A percentile compares a stretch with the other conserved stretches of the same genome.
Evolutionary conservation across 2,888 invertebrate species (phyloP).

Genomic region (Lycocerus yunnanus): DNA sequence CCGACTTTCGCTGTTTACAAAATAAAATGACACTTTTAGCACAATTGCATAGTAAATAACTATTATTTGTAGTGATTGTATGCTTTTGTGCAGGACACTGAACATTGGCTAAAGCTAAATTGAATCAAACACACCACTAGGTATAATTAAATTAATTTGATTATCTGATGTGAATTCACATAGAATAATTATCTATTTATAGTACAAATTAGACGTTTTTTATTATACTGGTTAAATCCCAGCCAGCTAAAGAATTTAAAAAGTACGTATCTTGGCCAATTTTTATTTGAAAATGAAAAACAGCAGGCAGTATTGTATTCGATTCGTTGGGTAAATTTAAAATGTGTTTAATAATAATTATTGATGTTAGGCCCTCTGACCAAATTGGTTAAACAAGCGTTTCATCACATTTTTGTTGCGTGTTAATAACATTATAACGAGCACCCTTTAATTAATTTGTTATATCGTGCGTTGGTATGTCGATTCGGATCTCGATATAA

Average conservation of each 20-base stretch:
- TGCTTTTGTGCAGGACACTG: background rate
- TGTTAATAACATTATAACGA: conserved; percentile 3
- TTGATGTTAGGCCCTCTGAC: background rate
- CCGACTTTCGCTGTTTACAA: no score
- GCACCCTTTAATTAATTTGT: conserved; percentile 15
- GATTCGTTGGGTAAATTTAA: background rate
- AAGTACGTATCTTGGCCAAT: background rate
- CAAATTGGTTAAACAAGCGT: background rate
- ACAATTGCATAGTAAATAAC: no score
- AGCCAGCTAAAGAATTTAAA: background rate
- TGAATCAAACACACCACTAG: background rate
- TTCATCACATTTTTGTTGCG: background rate
- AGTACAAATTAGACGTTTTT: background rate
- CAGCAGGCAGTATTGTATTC: background rate
- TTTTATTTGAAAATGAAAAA: no score
- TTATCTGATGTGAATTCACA: background rate
- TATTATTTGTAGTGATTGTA: background rate
- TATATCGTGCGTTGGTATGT: conserved; percentile 12
- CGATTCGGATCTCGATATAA: background rate
- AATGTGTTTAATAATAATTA: background rate
- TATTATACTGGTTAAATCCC: background rate
- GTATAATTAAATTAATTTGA: background rate
- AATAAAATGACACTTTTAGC: no score
- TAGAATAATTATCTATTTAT: background rate
- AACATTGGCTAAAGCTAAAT: background rate